Evolutionary conservation across 2,113 vertebrate genomes (phyloP), one percentile per base, ranked within the genome.

Genomic region (Myiagra hebetior): DNA sequence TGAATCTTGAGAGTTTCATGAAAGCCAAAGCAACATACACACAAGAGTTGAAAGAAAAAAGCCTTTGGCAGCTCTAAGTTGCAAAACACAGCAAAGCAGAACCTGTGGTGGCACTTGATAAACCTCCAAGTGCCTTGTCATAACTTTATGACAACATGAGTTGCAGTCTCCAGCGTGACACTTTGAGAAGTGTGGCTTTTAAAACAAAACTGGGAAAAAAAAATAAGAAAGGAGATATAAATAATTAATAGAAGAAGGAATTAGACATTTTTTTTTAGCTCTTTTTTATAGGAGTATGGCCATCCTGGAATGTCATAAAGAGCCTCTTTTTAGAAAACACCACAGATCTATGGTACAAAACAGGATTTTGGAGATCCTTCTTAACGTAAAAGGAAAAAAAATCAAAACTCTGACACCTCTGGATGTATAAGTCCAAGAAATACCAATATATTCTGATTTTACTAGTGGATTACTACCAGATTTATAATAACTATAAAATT

Each of bases 231-330:
- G 5, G 7, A 53, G 13, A 41, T 37, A 70, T 57, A 82, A 83
- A 69, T 84, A 44, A 56, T 72, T 39, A 52, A 33, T 6, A 70
- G 53, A 85, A 62, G 27, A 22, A 79, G 2, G 1, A 86, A 53
- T 10, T 3, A 44, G 18, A 8, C 37, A n/a, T 37, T 10, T 13
- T 57, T 42, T 75, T 60, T 20, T 9, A 39, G 47, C 26, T 52
- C 5, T 57, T 46, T 31, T 31, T 19, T 46, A 11, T 4, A 62
- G 6, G 5, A 73, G 2, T 0, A 1, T 35, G 60, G 19, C 30
- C 14, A 16, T 13, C 5, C 21, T 44, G 28, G 9, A 59, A 53
- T 35, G 9, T 6, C 15, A 1, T 10, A 9, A 30, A 93, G 11
- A 68, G 6, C 3, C 6, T 70, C n/a, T 15, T 15, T 44, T 47